Evolutionary conservation across 2,797 vertebrate genomes (phyloP).

Genomic region (Onychomys leucogaster): DNA sequence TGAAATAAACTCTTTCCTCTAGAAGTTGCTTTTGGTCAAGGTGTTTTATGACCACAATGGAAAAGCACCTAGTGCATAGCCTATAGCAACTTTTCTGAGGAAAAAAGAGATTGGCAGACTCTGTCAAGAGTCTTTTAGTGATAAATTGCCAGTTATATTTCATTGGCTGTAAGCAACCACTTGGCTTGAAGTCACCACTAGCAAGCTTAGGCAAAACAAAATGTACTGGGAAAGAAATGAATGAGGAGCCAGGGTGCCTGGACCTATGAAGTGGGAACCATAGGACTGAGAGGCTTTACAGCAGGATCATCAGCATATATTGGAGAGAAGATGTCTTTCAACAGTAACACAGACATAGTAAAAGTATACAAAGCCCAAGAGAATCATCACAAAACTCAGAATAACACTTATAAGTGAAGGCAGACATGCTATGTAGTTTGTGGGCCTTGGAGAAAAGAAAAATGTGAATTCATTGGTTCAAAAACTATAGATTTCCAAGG

Average conservation of each 20-base stretch:
- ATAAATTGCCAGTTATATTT: not conserved
- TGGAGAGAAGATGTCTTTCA: not conserved
- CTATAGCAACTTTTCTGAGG: not conserved
- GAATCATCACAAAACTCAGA: not conserved
- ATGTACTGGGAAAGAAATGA: not conserved
- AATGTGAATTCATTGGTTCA: not conserved
- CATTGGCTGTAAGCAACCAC: conserved; percentile 14
- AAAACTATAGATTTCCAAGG: not conserved
- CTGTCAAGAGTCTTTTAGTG: not conserved
- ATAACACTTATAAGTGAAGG: not conserved
- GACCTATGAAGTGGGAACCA: not conserved
- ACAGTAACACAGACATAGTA: not conserved
- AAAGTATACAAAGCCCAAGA: conserved; percentile 2
- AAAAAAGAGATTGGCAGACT: not conserved
- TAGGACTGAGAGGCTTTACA: not conserved
- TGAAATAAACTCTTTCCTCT: not conserved
- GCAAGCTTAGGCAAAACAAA: not conserved
- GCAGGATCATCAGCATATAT: not conserved
- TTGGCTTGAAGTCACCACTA: conserved; percentile 16
- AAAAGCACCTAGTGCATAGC: not conserved
- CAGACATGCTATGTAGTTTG: not conserved
- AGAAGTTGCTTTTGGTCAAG: not conserved
- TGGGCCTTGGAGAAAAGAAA: not conserved
- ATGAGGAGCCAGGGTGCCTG: not conserved
- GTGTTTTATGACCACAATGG: not conserved